Base-by-base conservation (phyloP, 2,888 invertebrate genomes). In the Lumbricus terrestris region DNA sequence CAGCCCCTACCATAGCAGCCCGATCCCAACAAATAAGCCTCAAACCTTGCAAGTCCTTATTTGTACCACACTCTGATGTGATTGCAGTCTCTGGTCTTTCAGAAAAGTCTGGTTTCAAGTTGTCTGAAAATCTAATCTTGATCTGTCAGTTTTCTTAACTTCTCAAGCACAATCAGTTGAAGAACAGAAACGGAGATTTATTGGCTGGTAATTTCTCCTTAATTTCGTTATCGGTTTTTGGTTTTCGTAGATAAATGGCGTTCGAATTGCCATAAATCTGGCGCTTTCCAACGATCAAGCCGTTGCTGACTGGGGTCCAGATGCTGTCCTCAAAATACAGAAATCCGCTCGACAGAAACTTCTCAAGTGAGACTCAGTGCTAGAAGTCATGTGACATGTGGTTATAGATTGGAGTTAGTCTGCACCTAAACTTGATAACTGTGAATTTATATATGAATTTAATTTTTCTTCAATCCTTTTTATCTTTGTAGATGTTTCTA, bases 181-280 rank as follows among this genome's bases (percentile, higher is more conserved):
- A n/a, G 13, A 69, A 69, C n/a, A n/a, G 69, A 69, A 47, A 8
- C 47, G 23, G 40, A 40, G 47, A 3, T 47, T 47, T 23, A 47
- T 47, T 47, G 20, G 47, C 18, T 13, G n/a, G n/a, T n/a, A n/a
- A n/a, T n/a, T n/a, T n/a, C n/a, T n/a, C n/a, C 15, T 1, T 37
- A 29, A 34, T 88, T 88, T 0, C 29, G 47, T 35, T 82, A 6
- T 20, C 23, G 16, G 20, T 82, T 29, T 40, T 90, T 35, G 40
- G 20, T 88, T 89, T 89, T 82, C 93, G n/a, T 91, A 95, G 95
- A 94, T 95, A 88, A 95, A 95, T 92, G 93, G 92, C 35, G 93
- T 95, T 35, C 92, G 94, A 34, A 93, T 94, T 92, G 94, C 94
- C 1, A 93, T 94, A 88, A 94, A 94, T 92, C 92, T 94, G 90